Conservation (phyloP, 2,113 vertebrate species). For the Sciurus niger region DNA sequence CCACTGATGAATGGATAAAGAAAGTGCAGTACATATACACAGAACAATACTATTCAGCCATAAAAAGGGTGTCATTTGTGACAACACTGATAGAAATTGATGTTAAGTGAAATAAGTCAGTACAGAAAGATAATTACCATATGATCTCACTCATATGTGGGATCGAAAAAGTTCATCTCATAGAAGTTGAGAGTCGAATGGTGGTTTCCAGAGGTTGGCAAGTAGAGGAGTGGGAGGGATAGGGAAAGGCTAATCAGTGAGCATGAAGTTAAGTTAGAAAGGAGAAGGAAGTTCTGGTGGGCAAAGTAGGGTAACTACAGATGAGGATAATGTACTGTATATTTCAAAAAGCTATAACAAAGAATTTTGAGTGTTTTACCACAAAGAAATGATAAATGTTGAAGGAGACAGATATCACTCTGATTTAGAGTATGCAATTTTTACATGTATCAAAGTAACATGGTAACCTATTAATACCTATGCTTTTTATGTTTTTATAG, state of each 20-base stretch:
- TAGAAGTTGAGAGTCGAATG: not conserved
- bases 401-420: not conserved
- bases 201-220: too few relatives aligned
- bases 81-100: not conserved
- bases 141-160: not conserved
- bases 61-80: too few relatives aligned
- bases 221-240: accelerated
- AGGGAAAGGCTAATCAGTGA: not conserved
- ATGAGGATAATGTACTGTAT: not conserved
- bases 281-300: not conserved
- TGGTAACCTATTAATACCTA: not conserved
- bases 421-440: not conserved
- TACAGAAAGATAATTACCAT: not conserved
- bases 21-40: too few relatives aligned
- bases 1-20: too few relatives aligned
- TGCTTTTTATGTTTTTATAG: not conserved
- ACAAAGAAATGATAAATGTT: not conserved
- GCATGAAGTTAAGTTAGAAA: not conserved
- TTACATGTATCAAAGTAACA: not conserved
- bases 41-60: not conserved
- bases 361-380: not conserved
- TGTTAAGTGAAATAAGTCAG: not conserved
- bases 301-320: too few relatives aligned
- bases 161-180: not conserved
- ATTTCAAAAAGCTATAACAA: not conserved